Conservation (phyloP, 2,797 vertebrate species). For the Enteromius argenteus region DNA sequence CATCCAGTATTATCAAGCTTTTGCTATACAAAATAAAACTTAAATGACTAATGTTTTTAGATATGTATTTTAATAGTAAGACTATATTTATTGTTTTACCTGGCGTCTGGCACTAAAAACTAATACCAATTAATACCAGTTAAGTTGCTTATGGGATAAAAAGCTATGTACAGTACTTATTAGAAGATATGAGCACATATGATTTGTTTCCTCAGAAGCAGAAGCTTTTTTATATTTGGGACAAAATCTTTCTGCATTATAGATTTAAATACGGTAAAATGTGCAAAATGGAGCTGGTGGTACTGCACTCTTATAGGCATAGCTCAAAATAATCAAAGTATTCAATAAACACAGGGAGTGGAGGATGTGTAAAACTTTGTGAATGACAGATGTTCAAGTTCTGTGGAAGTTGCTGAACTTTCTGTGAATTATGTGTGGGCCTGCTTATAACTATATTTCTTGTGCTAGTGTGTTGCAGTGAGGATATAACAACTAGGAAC, state of each 20-base stretch:
- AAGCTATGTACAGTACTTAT: constrained; percentile 24
- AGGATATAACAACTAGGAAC: constrained; percentile 32
- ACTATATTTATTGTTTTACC: constrained; percentile 48
- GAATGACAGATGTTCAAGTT: constrained; percentile 13
- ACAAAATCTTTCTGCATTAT: background rate
- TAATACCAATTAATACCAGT: constrained; percentile 20
- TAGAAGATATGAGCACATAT: constrained; percentile 28
- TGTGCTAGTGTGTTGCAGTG: constrained; percentile 31
- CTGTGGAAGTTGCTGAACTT: constrained; percentile 16
- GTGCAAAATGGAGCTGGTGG: background rate
- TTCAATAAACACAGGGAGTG: background rate
- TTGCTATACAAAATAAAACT: constrained; percentile 60
- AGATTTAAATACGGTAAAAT: background rate
- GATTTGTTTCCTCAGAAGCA: constrained; percentile 20
- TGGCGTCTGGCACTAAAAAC: constrained; percentile 27
- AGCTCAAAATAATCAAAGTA: background rate
- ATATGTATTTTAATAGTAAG: constrained; percentile 63
- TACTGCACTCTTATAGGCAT: background rate
- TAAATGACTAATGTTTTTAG: constrained; percentile 63
- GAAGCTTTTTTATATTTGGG: background rate
- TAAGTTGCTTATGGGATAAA: constrained; percentile 42
- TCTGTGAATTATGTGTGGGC: background rate
- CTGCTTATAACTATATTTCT: constrained; percentile 38
- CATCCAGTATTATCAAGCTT: constrained; percentile 64
- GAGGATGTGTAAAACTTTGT: background rate